Base-by-base conservation (phyloP, 2,113 vertebrate species). In the Prietella phreatophila region DNA sequence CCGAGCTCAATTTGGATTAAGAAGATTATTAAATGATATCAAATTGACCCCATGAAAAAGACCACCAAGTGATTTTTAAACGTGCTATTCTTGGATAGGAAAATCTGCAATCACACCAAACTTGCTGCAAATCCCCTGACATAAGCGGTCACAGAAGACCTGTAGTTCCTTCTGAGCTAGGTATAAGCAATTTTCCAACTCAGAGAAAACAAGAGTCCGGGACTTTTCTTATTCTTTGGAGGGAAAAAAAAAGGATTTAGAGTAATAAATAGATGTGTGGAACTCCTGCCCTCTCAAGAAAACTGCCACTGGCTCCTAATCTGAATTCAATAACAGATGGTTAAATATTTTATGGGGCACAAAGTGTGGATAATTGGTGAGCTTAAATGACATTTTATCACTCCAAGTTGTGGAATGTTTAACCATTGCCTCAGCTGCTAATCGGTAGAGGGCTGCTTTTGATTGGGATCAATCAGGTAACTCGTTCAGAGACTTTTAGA, bases 401-500 rank as follows among this genome's bases (percentile, higher is more conserved):
- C 88, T 92, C 42, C 88, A 88, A 47, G 88, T 88, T 87, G 89
- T 50, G 60, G 60, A 91, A 86, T 84, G 82, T 89, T 88, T 87
- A 92, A 92, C 90, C 89, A 90, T 92, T 36, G 73, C 81, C 65
- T 89, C 90, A 83, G 56, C 79, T 91, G 89, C 91, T 89, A 92
- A 91, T 91, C 88, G 85, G 85, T 90, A 93, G 88, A 91, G 89
- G 89, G 39, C 25, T 88, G 89, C 90, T 83, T 86, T 89, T 95
- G 93, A 94, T 92, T 92, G 89, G 90, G 91, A 85, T 89, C 94
- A 92, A 93, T 90, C 90, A 90, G 85, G 90, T 82, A 86, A 89
- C 85, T 88, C 91, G 89, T 82, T 93, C 60, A 3, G 84, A 84
- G 92, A 92, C 93, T 95, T 95, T 94, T 36, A 87, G 84, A 87